Conservation (phyloP, 2,113 vertebrate genomes). For the Entelurus aequoreus region DNA sequence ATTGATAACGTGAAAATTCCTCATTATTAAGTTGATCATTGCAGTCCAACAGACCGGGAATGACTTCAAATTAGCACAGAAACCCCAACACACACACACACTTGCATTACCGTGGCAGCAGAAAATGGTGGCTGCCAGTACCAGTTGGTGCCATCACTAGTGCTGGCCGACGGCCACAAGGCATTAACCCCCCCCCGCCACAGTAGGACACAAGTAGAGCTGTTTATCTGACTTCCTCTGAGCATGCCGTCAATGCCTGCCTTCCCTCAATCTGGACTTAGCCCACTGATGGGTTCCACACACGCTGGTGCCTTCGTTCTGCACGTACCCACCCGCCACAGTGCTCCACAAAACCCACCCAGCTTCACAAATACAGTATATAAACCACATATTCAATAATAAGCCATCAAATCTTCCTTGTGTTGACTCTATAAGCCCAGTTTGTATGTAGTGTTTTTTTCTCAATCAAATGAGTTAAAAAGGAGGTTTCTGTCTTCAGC, state of each 20-base stretch:
- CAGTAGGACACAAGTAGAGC: slow-evolving; percentile 50
- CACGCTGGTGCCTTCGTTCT: slow-evolving; percentile 41
- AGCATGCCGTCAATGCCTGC: slow-evolving; percentile 33
- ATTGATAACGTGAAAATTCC: neutral
- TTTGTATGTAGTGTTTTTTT: neutral
- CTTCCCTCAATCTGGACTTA: slow-evolving; percentile 33
- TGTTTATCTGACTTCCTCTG: slow-evolving; percentile 57
- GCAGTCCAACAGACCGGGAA: neutral
- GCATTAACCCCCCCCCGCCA: slow-evolving; percentile 36
- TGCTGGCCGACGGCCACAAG: slow-evolving; percentile 58
- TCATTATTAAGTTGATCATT: neutral
- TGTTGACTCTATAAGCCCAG: slow-evolving; percentile 30
- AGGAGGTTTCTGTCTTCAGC: too few species aligned
- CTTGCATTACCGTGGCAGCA: slow-evolving; percentile 26
- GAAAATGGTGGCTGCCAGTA: slow-evolving; percentile 50
- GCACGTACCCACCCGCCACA: slow-evolving; percentile 19
- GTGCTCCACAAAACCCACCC: slow-evolving; percentile 28
- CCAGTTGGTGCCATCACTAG: slow-evolving; percentile 67
- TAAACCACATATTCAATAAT: slow-evolving; percentile 22
- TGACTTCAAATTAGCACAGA: slow-evolving; percentile 20
- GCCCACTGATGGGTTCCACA: slow-evolving; percentile 33
- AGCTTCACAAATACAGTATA: slow-evolving; percentile 18
- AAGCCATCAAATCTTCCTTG: slow-evolving; percentile 23
- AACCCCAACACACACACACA: neutral
- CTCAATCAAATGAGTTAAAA: neutral